Evolutionary conservation across 2,797 vertebrate species (phyloP), one percentile per base, ranked within the genome.

Genomic region (Myripristis murdjan): DNA sequence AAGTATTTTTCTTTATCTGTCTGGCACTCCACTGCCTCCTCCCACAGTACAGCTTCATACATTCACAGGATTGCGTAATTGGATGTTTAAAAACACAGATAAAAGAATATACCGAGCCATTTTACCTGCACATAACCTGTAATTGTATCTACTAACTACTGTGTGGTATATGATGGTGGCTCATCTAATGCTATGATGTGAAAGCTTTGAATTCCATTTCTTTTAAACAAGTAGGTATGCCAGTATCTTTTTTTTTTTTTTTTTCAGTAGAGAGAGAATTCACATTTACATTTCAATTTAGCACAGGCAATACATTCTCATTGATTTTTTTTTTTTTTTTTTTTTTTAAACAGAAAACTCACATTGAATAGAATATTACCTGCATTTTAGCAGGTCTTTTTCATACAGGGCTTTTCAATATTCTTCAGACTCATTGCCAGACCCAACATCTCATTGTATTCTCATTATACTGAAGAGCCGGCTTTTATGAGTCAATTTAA

Each of bases 201-300:
- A 6, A 76, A 14, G 33, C 55, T 18, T 4, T 12, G n/a, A 22
- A 54, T 69, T 72, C 26, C 23, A 10, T 48, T 22, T 44, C 39
- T 33, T 23, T 46, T 20, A 46, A 46, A 20, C n/a, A 18, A 46
- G 43, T 16, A 70, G 63, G 37, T 41, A 59, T 0, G 0, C 0
- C 20, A 41, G 28, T 31, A 7, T 31, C 28, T 31, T 31, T 11
- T 37, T 49, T 35, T 31, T 11, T 37, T 49, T 35, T 58, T 49
- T 55, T 57, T 51, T 15, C 48, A 24, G 1, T 51, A 14, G 12
- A 12, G 15, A 51, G 53, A 74, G 55, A 26, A 60, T 68, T 77
- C 39, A 33, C 31, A 61, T 82, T 66, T 63, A 59, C 35, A 75
- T 75, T 77, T 82, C 76, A 73, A 85, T 81, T 37, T 16, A 48